A percentile compares a stretch with the other conserved stretches of the same genome.
Evolutionary conservation across 1,140 invertebrate species (phyloP).

Genomic region (Rhynchophorus ferrugineus): DNA sequence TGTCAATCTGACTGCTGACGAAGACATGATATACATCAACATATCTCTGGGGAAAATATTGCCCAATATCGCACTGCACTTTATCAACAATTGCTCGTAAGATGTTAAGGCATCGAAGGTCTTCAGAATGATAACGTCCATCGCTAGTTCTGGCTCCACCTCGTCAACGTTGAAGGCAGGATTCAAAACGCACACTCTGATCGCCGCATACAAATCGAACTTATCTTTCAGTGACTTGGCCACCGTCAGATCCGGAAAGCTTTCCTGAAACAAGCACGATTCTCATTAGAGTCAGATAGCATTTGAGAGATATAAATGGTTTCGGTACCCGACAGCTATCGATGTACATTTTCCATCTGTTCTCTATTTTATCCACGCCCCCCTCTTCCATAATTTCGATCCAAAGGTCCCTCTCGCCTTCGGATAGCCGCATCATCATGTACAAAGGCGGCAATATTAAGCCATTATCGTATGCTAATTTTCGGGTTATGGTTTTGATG

Average conservation of each 20-base stretch:
- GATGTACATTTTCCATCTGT: slow-evolving; percentile 32
- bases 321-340: slow-evolving; percentile 30
- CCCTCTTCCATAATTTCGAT: slow-evolving; percentile 26
- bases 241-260: slow-evolving; percentile 22
- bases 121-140: slow-evolving; percentile 48
- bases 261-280: slow-evolving; percentile 25
- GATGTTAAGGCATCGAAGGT: slow-evolving; percentile 51
- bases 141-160: slow-evolving; percentile 36
- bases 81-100: slow-evolving; percentile 53
- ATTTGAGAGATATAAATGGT: background rate
- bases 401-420: slow-evolving; percentile 21
- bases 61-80: slow-evolving; percentile 52
- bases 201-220: slow-evolving; percentile 9
- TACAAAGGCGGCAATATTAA: slow-evolving; percentile 40
- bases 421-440: slow-evolving; percentile 40
- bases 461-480: slow-evolving; percentile 35
- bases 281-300: no score
- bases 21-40: slow-evolving; percentile 46
- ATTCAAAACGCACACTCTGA: slow-evolving; percentile 34
- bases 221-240: slow-evolving; percentile 15
- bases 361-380: slow-evolving; percentile 3
- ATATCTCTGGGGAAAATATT: slow-evolving; percentile 50
- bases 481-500: slow-evolving; percentile 39
- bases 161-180: slow-evolving; percentile 34
- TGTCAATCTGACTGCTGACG: slow-evolving; percentile 40